Conservation (phyloP, 1,140 invertebrate species). For the Tetragonula clypearis region DNA sequence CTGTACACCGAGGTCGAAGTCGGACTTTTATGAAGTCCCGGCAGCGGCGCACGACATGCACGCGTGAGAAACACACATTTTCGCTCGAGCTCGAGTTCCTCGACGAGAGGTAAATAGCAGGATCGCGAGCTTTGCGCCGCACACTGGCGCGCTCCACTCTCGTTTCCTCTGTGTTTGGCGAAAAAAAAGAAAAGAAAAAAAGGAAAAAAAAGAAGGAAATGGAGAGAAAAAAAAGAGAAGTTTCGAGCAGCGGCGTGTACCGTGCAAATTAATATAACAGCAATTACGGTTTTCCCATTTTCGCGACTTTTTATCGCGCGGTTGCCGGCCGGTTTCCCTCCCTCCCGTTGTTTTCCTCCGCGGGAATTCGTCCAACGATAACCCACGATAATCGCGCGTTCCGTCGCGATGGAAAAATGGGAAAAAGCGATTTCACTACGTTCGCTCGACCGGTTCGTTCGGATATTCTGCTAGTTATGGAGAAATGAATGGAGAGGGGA, state of each 20-base stretch:
- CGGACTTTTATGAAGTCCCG: conserved; percentile 27
- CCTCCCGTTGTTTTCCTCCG: background rate
- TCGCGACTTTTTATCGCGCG: background rate
- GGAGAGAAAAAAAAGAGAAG: background rate
- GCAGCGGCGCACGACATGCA: background rate
- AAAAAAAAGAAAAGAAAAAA: background rate
- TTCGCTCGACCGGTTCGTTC: background rate
- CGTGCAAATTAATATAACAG: conserved; percentile 42
- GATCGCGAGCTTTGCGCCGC: conserved; percentile 5
- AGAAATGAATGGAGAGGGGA: background rate
- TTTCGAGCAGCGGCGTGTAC: background rate
- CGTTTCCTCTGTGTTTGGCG: conserved; percentile 8
- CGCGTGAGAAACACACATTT: conserved; percentile 45
- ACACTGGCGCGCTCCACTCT: background rate
- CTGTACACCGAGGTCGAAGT: background rate
- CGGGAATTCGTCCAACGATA: conserved; percentile 15
- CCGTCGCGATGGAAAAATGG: background rate
- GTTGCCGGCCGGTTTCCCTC: background rate
- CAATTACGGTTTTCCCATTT: conserved; percentile 44
- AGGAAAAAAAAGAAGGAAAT: no score
- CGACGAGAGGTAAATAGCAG: conserved; percentile 31
- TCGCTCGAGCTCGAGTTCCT: conserved; percentile 34
- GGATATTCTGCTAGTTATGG: background rate
- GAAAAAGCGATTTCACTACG: background rate
- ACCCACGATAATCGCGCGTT: background rate